These are phyloP conservation scores for Proctacanthus coquilletti DNA, from an alignment of 1,140 invertebrate species.

Conservation along the genomic window DNA sequence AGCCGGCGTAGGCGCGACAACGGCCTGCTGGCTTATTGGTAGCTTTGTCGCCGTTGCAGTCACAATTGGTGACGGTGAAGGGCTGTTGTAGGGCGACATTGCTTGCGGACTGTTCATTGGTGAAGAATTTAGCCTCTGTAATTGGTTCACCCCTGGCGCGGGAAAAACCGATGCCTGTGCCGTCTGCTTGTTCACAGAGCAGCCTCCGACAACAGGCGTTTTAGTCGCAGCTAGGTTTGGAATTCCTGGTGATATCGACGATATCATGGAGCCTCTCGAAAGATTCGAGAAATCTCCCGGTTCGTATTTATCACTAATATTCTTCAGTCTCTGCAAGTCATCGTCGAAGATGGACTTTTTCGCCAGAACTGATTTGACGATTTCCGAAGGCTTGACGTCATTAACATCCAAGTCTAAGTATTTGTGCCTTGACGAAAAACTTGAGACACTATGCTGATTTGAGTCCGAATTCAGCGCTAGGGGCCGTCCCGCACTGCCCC, in stretches of 20 bases:
- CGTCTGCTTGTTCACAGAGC: slow-evolving; percentile 2
- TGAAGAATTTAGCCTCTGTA: slow-evolving; percentile 24
- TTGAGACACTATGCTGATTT: too few relatives aligned
- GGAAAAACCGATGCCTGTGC: slow-evolving; percentile 1
- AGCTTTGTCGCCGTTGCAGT: slow-evolving; percentile 8
- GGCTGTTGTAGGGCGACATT: slow-evolving; percentile 27
- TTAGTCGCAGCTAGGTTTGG: slow-evolving; percentile 27
- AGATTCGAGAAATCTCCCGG: slow-evolving; percentile 29
- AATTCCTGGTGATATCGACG: slow-evolving; percentile 23
- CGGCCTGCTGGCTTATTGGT: background rate
- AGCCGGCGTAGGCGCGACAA: slow-evolving; percentile 16
- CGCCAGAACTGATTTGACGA: slow-evolving; percentile 79
- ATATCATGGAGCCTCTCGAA: slow-evolving; percentile 10
- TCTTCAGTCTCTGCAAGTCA: slow-evolving; percentile 83
- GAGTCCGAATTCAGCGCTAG: too few relatives aligned
- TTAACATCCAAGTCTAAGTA: slow-evolving; percentile 52
- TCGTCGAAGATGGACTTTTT: slow-evolving; percentile 92
- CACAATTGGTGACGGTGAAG: slow-evolving; percentile 22
- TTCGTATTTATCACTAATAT: slow-evolving; percentile 74
- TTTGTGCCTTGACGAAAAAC: slow-evolving; percentile 42
- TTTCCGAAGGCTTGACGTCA: slow-evolving; percentile 80
- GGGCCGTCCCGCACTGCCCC: too few relatives aligned
- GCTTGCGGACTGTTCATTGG: slow-evolving; percentile 30
- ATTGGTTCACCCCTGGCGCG: slow-evolving; percentile 1
- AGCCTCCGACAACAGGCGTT: slow-evolving; percentile 17